A percentile compares a stretch with the other conserved stretches of the same genome.
Conservation (phyloP, 2,113 vertebrate species). For the Odontesthes bonariensis region DNA sequence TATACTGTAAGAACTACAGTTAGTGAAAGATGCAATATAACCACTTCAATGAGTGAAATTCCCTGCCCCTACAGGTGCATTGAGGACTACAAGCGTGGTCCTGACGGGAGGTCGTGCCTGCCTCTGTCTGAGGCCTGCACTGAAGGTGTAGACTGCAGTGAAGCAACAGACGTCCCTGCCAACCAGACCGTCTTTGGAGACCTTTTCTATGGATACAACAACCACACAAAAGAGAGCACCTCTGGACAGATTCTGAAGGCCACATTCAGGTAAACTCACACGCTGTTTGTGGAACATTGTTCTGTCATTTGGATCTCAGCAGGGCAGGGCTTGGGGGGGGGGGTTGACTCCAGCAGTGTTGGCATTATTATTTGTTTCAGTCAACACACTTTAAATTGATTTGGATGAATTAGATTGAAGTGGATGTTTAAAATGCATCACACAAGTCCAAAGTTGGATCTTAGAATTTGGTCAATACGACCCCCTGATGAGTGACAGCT, state of each 20-base stretch:
- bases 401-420: background rate
- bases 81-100: slow-evolving; percentile 94
- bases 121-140: slow-evolving; percentile 92
- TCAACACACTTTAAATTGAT: background rate
- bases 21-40: background rate
- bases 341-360: slow-evolving; percentile 7
- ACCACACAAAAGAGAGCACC: slow-evolving; percentile 91
- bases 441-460: background rate
- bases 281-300: slow-evolving; percentile 27
- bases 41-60: background rate
- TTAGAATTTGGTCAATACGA: no score
- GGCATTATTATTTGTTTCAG: slow-evolving; percentile 1
- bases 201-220: slow-evolving; percentile 97
- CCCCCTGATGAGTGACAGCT: no score
- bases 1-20: background rate
- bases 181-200: slow-evolving; percentile 98
- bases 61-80: slow-evolving; percentile 87
- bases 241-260: slow-evolving; percentile 94
- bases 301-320: slow-evolving; percentile 45
- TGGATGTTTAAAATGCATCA: background rate
- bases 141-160: slow-evolving; percentile 88
- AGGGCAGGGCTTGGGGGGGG: slow-evolving; percentile 8
- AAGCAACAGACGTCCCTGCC: slow-evolving; percentile 90
- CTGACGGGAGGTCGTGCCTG: slow-evolving; percentile 92
- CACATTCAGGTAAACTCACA: slow-evolving; percentile 89